Conservation (phyloP, 92 coral and sea anemone genomes). For the Micromussa lordhowensis region DNA sequence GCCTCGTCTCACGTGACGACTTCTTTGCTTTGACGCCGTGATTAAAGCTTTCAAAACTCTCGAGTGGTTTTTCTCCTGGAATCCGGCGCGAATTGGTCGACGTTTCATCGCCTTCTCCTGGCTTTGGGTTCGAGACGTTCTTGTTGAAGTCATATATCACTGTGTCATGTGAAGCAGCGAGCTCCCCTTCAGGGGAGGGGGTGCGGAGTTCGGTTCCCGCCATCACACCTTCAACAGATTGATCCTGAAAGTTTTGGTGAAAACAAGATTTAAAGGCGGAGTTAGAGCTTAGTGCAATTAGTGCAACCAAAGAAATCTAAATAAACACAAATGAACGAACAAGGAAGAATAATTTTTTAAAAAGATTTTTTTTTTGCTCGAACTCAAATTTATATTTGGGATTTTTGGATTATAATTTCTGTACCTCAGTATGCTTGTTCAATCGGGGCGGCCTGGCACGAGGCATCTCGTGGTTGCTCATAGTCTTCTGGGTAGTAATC, state of each 20-base stretch:
- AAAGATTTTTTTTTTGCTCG: neutral
- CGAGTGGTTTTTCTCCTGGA: constrained; percentile 32
- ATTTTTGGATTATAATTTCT: neutral
- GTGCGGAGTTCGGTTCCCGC: neutral
- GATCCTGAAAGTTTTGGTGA: neutral
- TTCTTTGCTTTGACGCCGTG: constrained; percentile 15
- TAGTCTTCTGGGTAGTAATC: neutral
- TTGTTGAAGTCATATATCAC: constrained; percentile 22
- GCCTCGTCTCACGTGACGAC: constrained; percentile 6
- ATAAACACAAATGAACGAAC: neutral
- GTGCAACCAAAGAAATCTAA: neutral
- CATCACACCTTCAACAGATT: neutral
- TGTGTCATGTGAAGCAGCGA: neutral
- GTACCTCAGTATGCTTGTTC: constrained; percentile 8
- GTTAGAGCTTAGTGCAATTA: neutral
- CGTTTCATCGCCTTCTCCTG: neutral
- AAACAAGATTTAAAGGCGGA: neutral
- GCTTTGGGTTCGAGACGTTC: constrained; percentile 13
- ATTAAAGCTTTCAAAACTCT: neutral
- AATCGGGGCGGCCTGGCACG: neutral
- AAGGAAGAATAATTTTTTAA: too few relatives aligned
- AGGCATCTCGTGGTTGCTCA: constrained; percentile 2
- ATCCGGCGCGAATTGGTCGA: neutral
- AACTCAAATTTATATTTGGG: too few relatives aligned
- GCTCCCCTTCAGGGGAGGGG: neutral